Conservation (phyloP, 2,797 vertebrate genomes). For the Dromococcyx pavoninus region DNA sequence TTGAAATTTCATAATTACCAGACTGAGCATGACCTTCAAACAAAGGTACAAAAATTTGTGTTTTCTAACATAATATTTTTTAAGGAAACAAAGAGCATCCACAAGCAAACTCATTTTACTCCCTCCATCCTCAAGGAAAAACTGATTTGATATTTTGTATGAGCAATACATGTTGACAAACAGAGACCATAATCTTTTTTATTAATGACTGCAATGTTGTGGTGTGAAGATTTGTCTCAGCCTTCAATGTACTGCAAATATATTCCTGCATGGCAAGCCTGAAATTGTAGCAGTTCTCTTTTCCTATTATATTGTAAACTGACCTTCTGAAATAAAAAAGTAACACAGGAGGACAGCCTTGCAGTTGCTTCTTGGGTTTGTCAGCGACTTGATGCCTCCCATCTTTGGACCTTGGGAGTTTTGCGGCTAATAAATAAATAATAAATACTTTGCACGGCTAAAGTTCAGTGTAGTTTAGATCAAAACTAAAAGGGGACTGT, state of each 20-base stretch:
- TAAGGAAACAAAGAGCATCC: not conserved
- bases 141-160: conserved; percentile 22
- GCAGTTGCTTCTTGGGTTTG: conserved; percentile 20
- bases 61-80: not conserved
- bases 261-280: conserved; percentile 27
- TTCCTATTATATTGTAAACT: conserved; percentile 52
- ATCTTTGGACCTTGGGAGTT: conserved; percentile 60
- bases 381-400: conserved; percentile 23
- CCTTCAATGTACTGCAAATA: not conserved
- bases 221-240: conserved; percentile 35
- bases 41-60: not conserved
- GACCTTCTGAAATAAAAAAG: conserved; percentile 26
- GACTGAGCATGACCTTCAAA: not conserved
- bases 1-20: not conserved
- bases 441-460: conserved; percentile 66
- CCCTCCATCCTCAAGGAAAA: not conserved
- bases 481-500: conserved; percentile 49
- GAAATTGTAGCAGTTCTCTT: conserved; percentile 42
- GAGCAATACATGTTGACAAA: conserved; percentile 12
- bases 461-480: conserved; percentile 66
- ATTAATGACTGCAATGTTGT: conserved; percentile 40
- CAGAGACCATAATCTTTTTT: conserved; percentile 23
- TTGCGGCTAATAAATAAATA: conserved; percentile 75
- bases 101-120: not conserved
- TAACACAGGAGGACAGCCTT: not conserved